Evolutionary conservation across 2,113 vertebrate species (phyloP).

Genomic region (Nothobranchius furzeri): DNA sequence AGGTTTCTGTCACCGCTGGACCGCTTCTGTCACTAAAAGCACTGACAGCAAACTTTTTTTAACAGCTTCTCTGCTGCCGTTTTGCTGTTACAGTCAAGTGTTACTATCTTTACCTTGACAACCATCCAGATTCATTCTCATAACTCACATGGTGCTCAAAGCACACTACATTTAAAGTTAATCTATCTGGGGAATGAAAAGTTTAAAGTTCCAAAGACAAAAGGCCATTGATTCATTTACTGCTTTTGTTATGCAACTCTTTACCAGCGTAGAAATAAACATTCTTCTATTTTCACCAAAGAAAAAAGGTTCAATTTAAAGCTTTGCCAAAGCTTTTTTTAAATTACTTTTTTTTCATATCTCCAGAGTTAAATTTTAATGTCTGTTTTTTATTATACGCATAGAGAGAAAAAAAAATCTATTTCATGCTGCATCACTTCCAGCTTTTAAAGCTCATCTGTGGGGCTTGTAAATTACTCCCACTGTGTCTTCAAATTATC

Average conservation of each 20-base stretch:
- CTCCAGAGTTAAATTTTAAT: conserved; percentile 14
- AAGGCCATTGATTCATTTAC: conserved; percentile 12
- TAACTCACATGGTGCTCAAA: conserved; percentile 47
- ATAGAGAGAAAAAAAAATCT: conserved; percentile 7
- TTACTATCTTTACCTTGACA: conserved; percentile 69
- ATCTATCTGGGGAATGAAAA: conserved; percentile 30
- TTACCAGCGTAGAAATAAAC: no score
- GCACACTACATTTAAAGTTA: conserved; percentile 50
- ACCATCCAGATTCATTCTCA: conserved; percentile 74
- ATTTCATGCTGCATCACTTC: conserved; percentile 8
- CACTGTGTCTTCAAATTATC: background rate
- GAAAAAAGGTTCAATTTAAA: conserved; percentile 1
- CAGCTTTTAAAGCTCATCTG: conserved; percentile 14
- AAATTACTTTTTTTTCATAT: conserved; percentile 9
- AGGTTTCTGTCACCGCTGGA: conserved; percentile 29
- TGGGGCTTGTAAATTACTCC: background rate
- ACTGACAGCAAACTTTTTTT: conserved; percentile 57
- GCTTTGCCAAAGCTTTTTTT: background rate
- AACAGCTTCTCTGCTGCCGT: conserved; percentile 17
- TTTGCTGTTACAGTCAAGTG: conserved; percentile 69
- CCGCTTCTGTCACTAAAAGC: conserved; percentile 36
- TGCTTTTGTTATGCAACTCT: background rate
- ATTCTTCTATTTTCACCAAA: no score
- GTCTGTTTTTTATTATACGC: background rate
- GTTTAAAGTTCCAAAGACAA: conserved; percentile 27